These are phyloP conservation scores for Hydractinia echinata DNA, from an alignment of 30 jellyfish, hydroid and myxozoan species.

Conservation along the genomic window DNA sequence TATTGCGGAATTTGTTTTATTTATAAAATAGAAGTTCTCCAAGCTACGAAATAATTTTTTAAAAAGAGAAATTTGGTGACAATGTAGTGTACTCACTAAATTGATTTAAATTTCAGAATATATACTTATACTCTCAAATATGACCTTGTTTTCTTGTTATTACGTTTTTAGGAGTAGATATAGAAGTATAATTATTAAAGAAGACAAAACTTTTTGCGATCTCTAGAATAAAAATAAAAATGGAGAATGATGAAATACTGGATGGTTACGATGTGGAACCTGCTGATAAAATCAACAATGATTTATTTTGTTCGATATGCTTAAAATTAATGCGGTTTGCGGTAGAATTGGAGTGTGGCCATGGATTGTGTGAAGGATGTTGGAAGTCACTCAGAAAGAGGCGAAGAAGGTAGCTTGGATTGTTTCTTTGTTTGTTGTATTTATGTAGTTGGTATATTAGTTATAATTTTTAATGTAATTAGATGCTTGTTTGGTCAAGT, in stretches of 20 bases:
- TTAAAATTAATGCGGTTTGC: not conserved
- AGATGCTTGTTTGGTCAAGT: too few relatives aligned
- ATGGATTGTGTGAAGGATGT: constrained; percentile 7
- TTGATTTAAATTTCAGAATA: too few relatives aligned
- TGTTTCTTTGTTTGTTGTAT: not conserved
- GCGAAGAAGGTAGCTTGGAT: not conserved
- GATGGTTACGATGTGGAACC: constrained; percentile 17
- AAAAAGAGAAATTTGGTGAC: too few relatives aligned
- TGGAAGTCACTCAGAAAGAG: not conserved
- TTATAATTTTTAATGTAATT: too few relatives aligned
- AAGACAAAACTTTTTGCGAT: not conserved
- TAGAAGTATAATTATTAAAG: too few relatives aligned
- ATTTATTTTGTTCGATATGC: not conserved
- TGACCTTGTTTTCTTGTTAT: too few relatives aligned
- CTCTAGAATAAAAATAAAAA: not conserved
- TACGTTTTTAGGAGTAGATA: too few relatives aligned
- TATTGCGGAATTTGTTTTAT: too few relatives aligned
- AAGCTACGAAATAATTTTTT: too few relatives aligned
- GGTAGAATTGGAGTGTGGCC: constrained; percentile 8
- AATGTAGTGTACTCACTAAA: too few relatives aligned
- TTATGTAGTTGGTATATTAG: not conserved
- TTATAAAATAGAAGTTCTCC: too few relatives aligned
- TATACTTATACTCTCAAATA: too few relatives aligned
- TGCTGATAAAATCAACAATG: not conserved
- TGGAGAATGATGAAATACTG: not conserved